Conservation (phyloP, 2,888 invertebrate species). For the Drosophila mimetica region DNA sequence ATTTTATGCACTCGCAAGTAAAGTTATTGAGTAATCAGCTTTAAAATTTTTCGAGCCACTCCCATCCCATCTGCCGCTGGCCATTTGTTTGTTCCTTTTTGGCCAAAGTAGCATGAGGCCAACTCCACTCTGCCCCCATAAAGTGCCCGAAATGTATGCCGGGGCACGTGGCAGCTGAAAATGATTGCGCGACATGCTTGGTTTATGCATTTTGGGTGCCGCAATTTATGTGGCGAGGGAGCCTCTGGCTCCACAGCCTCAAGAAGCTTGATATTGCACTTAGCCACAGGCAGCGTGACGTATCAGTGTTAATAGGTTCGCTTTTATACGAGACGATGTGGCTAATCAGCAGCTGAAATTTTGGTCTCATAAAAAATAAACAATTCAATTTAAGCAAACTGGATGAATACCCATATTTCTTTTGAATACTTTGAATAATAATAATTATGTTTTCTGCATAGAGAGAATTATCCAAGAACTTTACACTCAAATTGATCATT, state of each 20-base stretch:
- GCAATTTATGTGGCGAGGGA: constrained; percentile 61
- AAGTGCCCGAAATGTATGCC: constrained; percentile 77
- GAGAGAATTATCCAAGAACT: too few species aligned
- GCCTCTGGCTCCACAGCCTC: constrained; percentile 4
- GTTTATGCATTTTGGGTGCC: constrained; percentile 79
- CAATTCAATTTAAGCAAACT: background rate
- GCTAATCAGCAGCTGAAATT: constrained; percentile 1
- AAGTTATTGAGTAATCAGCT: constrained; percentile 81
- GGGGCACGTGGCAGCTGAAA: constrained; percentile 81
- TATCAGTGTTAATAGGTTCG: constrained; percentile 65
- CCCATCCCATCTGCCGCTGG: constrained; percentile 35
- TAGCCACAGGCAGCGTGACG: constrained; percentile 53
- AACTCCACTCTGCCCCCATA: constrained; percentile 50
- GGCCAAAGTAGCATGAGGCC: constrained; percentile 44
- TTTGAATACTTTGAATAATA: too few species aligned
- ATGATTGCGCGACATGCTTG: constrained; percentile 83
- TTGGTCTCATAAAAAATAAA: background rate
- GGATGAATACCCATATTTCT: too few species aligned
- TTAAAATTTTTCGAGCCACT: constrained; percentile 60
- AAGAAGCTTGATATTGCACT: constrained; percentile 51
- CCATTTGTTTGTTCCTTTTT: constrained; percentile 59
- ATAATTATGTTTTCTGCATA: too few species aligned
- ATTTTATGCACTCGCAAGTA: constrained; percentile 72
- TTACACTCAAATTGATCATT: too few species aligned
- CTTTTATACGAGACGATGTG: constrained; percentile 29